Evolutionary conservation across 1,140 invertebrate species (phyloP).

Genomic region (Hermatobates lingyangjiaoensis): DNA sequence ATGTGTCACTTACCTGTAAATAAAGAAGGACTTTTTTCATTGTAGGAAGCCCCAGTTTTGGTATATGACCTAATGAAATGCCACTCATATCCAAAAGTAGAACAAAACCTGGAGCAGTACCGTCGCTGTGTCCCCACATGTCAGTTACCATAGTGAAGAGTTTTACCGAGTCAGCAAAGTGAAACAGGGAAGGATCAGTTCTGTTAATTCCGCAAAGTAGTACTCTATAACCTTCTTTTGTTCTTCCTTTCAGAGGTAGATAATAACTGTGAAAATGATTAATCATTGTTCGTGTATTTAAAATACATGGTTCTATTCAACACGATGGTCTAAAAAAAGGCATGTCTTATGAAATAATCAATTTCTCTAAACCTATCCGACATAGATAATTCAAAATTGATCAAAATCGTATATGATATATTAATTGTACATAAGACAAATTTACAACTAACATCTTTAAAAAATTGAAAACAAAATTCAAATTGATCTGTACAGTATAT

Average conservation of each 20-base stretch:
- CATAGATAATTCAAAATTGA: too few relatives aligned
- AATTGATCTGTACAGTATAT: too few relatives aligned
- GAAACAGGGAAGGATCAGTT: constrained; percentile 35
- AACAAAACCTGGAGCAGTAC: constrained; percentile 26
- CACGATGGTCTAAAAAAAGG: too few relatives aligned
- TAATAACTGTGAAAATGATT: too few relatives aligned
- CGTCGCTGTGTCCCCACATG: constrained; percentile 13
- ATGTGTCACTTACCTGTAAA: constrained; percentile 32
- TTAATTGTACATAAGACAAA: too few relatives aligned
- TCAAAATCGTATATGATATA: too few relatives aligned
- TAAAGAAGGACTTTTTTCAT: constrained; percentile 38
- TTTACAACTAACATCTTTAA: too few relatives aligned
- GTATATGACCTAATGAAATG: constrained; percentile 36
- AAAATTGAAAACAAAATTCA: too few relatives aligned
- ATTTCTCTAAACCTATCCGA: too few relatives aligned
- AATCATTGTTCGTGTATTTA: too few relatives aligned
- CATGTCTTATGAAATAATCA: too few relatives aligned
- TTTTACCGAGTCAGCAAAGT: constrained; percentile 43
- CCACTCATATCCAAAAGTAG: constrained; percentile 45
- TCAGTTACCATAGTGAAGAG: constrained; percentile 22
- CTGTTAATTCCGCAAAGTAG: not conserved
- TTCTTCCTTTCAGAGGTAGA: constrained; percentile 39
- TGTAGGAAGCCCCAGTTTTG: constrained; percentile 34
- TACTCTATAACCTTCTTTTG: constrained; percentile 13
- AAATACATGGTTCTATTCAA: too few relatives aligned